Conservation (phyloP, 2,113 vertebrate species). For the Sitta europaea region DNA sequence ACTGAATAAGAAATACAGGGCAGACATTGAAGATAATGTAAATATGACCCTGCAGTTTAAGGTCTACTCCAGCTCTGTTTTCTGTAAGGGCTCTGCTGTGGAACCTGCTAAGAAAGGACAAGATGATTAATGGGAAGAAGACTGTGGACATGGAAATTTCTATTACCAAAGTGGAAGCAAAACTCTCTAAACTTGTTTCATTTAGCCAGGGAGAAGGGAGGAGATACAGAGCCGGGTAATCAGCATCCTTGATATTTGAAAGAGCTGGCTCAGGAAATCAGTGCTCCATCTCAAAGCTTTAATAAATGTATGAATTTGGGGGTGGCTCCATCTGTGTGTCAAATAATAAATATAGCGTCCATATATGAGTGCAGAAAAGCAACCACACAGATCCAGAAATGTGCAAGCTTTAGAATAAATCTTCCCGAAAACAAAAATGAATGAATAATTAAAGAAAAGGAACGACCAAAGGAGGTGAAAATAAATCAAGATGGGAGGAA, state of each 20-base stretch:
- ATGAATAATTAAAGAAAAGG: slow-evolving; percentile 48
- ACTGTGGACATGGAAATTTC: slow-evolving; percentile 37
- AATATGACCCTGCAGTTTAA: not conserved
- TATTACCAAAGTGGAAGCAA: slow-evolving; percentile 35
- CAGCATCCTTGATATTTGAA: slow-evolving; percentile 37
- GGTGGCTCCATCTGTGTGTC: slow-evolving; percentile 38
- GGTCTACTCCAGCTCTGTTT: not conserved
- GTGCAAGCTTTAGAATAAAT: slow-evolving; percentile 23
- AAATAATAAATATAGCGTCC: slow-evolving; percentile 27
- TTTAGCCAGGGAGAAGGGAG: slow-evolving; percentile 28
- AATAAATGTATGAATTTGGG: slow-evolving; percentile 52
- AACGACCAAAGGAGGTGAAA: slow-evolving; percentile 15
- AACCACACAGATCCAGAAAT: not conserved
- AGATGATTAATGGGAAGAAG: slow-evolving; percentile 40
- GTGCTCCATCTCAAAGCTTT: slow-evolving; percentile 31
- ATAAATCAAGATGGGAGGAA: slow-evolving; percentile 43
- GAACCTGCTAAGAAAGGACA: not conserved
- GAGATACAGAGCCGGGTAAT: slow-evolving; percentile 12
- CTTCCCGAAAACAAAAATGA: not conserved
- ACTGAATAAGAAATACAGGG: not conserved
- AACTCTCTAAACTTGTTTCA: slow-evolving; percentile 48
- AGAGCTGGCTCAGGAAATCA: slow-evolving; percentile 42
- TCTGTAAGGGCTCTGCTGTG: not conserved
- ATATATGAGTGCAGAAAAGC: not conserved
- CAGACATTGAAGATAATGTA: not conserved